Percentiles rank a stretch among this genome's conserved stretches.
Evolutionary conservation across 2,113 vertebrate species (phyloP).

Genomic region (Rallus limicola): DNA sequence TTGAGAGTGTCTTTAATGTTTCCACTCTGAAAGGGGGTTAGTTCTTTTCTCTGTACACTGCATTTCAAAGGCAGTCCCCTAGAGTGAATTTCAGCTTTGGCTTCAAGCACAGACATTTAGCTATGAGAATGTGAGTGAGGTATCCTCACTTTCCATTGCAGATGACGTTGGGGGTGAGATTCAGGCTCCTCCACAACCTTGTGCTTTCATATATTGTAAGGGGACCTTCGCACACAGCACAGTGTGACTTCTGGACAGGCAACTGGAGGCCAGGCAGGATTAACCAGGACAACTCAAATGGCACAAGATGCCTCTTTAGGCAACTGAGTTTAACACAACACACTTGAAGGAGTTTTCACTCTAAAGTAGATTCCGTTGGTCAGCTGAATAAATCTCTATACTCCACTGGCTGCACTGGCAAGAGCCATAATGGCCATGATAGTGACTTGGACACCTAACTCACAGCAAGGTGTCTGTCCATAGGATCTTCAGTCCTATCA

Average conservation of each 20-base stretch:
- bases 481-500: not conserved
- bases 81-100: slow-evolving; percentile 44
- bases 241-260: not conserved
- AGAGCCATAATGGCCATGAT: not conserved
- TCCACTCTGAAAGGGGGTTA: slow-evolving; percentile 16
- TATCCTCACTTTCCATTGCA: slow-evolving; percentile 12
- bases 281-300: not conserved
- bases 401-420: not conserved
- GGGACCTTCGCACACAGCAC: not conserved
- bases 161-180: not conserved
- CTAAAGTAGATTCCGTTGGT: not conserved
- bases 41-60: slow-evolving; percentile 38
- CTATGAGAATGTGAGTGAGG: not conserved
- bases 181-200: not conserved
- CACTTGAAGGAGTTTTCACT: not conserved
- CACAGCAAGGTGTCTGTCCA: not conserved
- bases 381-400: not conserved
- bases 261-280: not conserved
- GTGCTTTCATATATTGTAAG: not conserved
- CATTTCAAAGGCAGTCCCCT: slow-evolving; percentile 55
- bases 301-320: not conserved
- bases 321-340: not conserved
- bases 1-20: slow-evolving; percentile 46
- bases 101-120: slow-evolving; percentile 22
- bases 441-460: not conserved